Conservation (phyloP, 2,888 invertebrate genomes). For the Altica lythri region DNA sequence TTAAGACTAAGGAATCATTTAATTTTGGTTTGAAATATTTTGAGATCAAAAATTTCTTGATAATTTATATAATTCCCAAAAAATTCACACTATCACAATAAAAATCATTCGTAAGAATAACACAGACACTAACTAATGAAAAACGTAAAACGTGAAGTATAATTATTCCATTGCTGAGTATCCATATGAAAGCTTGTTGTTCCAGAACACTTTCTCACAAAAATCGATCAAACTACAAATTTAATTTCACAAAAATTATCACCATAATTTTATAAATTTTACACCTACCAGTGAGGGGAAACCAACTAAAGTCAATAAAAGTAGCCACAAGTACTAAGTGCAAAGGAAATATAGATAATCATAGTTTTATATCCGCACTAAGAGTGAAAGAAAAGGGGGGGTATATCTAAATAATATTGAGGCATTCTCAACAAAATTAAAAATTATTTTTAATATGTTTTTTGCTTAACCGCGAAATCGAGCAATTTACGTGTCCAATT, state of each 20-base stretch:
- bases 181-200: too few relatives aligned
- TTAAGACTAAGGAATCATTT: too few relatives aligned
- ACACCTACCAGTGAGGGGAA: constrained; percentile 44
- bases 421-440: constrained; percentile 39
- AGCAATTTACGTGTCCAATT: constrained; percentile 49
- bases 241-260: not conserved
- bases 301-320: constrained; percentile 37
- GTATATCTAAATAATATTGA: constrained; percentile 13
- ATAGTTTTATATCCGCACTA: constrained; percentile 42
- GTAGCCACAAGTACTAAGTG: constrained; percentile 40
- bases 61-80: too few relatives aligned
- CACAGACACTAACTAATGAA: too few relatives aligned
- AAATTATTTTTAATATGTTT: constrained; percentile 44
- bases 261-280: constrained; percentile 10
- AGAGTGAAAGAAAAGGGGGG: constrained; percentile 20
- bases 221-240: too few relatives aligned
- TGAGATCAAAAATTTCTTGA: too few relatives aligned
- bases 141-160: too few relatives aligned
- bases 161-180: too few relatives aligned
- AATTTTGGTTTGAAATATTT: too few relatives aligned
- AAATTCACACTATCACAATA: too few relatives aligned
- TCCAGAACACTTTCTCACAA: not conserved
- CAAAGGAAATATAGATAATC: constrained; percentile 34
- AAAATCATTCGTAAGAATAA: too few relatives aligned
- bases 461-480: constrained; percentile 45